phyloP scores from a whole-genome alignment of 2,797 vertebrate species.

The Diceros bicornis region DNA sequence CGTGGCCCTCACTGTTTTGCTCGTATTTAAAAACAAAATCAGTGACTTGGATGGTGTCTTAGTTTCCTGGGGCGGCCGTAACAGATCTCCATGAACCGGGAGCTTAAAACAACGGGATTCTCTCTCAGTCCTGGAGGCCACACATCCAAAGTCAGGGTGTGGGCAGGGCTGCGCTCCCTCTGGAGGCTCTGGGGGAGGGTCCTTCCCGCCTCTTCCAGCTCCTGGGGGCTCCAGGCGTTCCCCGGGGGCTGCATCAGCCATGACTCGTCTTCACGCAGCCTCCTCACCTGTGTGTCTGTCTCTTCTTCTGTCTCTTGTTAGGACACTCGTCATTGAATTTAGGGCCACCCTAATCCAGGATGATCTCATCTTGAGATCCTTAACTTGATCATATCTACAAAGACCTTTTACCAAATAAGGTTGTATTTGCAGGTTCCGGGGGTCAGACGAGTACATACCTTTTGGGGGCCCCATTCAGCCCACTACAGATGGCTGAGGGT shows the following conservation, averaged over 20 bases:
- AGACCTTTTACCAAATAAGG: not conserved
- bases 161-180: rapidly evolving
- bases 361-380: not conserved
- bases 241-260: rapidly evolving
- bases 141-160: not conserved
- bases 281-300: rapidly evolving
- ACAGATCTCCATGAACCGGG: rapidly evolving
- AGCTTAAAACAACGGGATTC: too few relatives aligned
- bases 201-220: not conserved
- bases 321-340: too few relatives aligned
- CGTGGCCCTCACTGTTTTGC: rapidly evolving
- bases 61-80: not conserved
- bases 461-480: not conserved
- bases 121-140: not conserved
- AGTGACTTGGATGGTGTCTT: not conserved
- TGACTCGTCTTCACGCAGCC: rapidly evolving
- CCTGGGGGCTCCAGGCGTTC: not conserved
- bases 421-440: not conserved
- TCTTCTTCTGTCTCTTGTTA: not conserved
- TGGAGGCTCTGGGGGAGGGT: rapidly evolving
- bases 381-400: not conserved
- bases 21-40: not conserved
- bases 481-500: rapidly evolving
- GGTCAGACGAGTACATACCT: rapidly evolving
- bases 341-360: not conserved